A percentile compares a stretch with the other conserved stretches of the same genome.
These are phyloP conservation scores for Eutolmus rufibarbis DNA, from an alignment of 2,888 invertebrate species.

Conservation along the genomic window DNA sequence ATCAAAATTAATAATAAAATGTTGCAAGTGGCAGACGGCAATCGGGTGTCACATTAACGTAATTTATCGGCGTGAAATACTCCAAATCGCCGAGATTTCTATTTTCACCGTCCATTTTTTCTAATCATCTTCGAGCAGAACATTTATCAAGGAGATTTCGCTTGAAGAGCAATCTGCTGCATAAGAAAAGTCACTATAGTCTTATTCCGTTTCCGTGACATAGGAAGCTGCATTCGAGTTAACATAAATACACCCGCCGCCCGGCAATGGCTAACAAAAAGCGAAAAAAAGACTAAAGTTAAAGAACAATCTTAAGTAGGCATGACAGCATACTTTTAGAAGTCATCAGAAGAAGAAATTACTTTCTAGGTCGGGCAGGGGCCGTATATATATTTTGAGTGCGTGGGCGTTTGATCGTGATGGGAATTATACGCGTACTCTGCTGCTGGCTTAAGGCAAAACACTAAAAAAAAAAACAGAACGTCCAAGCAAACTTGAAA, in stretches of 20 bases:
- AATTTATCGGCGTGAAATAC: neutral
- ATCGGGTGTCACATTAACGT: neutral
- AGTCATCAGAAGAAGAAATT: conserved; percentile 11
- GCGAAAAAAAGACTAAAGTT: neutral
- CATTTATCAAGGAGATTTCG: neutral
- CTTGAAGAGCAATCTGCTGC: neutral
- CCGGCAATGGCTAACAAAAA: neutral
- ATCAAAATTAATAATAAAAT: neutral
- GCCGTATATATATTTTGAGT: conserved; percentile 5
- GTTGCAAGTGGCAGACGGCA: neutral
- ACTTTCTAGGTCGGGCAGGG: conserved; percentile 17
- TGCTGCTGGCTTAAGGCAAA: neutral
- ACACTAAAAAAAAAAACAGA: neutral
- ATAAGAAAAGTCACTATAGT: neutral
- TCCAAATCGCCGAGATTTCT: neutral
- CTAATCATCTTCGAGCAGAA: neutral
- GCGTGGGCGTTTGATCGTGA: conserved; percentile 22
- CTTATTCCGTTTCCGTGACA: neutral
- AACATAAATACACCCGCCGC: neutral
- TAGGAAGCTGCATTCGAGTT: neutral
- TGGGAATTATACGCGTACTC: neutral
- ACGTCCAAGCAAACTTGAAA: neutral
- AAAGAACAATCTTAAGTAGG: conserved; percentile 25
- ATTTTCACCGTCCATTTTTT: neutral
- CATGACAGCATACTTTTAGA: conserved; percentile 21